Evolutionary conservation across 2,113 vertebrate genomes (phyloP), one percentile per base, ranked within the genome.

Genomic region (cat (Felis catus)): DNA sequence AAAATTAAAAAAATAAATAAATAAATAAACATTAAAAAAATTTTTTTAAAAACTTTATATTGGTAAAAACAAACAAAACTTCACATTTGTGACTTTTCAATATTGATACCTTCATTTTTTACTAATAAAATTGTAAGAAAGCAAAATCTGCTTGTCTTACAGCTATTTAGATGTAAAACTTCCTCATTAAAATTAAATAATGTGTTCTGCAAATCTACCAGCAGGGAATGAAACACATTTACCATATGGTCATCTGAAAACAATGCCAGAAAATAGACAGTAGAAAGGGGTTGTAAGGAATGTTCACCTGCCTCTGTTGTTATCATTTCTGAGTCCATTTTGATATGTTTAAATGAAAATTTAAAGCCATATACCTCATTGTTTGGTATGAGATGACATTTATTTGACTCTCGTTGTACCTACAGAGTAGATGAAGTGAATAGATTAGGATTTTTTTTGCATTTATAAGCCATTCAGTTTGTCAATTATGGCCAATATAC

Each of bases 141-240:
- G 98, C 97, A 98, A 98, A 98, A 98, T 98, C 98, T 98, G 98
- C 96, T 97, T 98, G 96, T 98, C 98, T 97, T 97, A 83, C 68
- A 98, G 98, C 45, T 0, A 98, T 98, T 98, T 99, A 98, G 98
- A 98, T 98, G 61, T 53, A 11, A 97, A 98, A 96, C 94, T 86
- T 98, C 97, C 97, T 98, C 89, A 97, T 97, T 98, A 98, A 98
- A 98, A 98, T 97, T 92, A 98, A 98, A 97, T 98, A 97, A 97
- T 91, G 94, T 96, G 93, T 98, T 97, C 98, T 98, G 82, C 11
- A 94, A 98, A 98, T 96, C 88, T 73, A 55, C 97, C 98, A 98
- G 93, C 89, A 97, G 97, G 94, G 89, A 96, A 97, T 97, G 79
- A 96, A 97, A 92, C 89, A 89, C 1, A 76, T 18, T 91, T 97